phyloP scores from a whole-genome alignment of 2,888 invertebrate species.

The Drosophila algonquin region DNA sequence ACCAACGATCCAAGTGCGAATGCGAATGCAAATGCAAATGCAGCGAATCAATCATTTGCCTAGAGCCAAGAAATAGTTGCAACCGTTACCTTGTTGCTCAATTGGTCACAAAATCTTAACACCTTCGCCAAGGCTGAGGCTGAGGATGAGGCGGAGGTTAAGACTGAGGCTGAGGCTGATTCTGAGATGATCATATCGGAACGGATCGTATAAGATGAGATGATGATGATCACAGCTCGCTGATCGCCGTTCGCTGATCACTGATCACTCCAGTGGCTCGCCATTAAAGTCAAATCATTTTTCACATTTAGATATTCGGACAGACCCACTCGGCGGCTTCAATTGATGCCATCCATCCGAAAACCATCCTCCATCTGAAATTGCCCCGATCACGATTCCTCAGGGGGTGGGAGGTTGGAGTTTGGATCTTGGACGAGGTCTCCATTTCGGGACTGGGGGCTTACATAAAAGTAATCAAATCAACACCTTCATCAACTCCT shows the following conservation, averaged over 20 bases:
- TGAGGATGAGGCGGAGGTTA: constrained; percentile 31
- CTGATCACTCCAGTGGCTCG: constrained; percentile 74
- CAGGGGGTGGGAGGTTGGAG: constrained; percentile 20
- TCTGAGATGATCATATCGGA: constrained; percentile 37
- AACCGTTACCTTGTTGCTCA: constrained; percentile 60
- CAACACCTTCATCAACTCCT: constrained; percentile 82
- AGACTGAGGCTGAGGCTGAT: constrained; percentile 6
- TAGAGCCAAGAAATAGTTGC: constrained; percentile 61
- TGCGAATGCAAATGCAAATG: constrained; percentile 41
- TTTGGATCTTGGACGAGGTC: constrained; percentile 9
- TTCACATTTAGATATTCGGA: constrained; percentile 80
- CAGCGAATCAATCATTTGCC: constrained; percentile 73
- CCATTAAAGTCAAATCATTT: constrained; percentile 84
- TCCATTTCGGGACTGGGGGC: constrained; percentile 40
- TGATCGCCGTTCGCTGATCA: constrained; percentile 68
- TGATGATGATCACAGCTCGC: constrained; percentile 46
- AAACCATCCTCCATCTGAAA: constrained; percentile 60
- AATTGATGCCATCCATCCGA: constrained; percentile 67
- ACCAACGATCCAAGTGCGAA: constrained; percentile 28
- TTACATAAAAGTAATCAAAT: constrained; percentile 83
- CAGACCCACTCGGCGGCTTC: constrained; percentile 61
- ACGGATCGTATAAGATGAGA: constrained; percentile 39
- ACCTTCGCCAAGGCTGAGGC: constrained; percentile 69
- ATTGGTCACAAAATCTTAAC: constrained; percentile 81
- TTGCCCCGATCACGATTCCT: constrained; percentile 77